These are phyloP conservation scores for Ruditapes philippinarum DNA, from an alignment of 1,140 invertebrate genomes.

Conservation along the genomic window DNA sequence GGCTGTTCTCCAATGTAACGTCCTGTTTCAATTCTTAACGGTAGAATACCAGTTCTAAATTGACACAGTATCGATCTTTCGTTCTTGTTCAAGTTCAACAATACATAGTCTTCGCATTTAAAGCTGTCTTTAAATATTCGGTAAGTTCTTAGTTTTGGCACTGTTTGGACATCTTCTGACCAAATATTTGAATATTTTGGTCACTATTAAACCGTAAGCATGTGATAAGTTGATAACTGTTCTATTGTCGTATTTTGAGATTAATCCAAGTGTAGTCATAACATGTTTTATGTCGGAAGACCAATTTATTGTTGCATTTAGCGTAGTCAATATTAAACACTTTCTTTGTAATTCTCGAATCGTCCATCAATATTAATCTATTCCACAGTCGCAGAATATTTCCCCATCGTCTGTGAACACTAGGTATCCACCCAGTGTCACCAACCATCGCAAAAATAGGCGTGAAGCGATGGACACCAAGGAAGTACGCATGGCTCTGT, in stretches of 20 bases:
- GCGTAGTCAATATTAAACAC: slow-evolving; percentile 27
- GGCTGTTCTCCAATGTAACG: not conserved
- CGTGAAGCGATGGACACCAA: slow-evolving; percentile 63
- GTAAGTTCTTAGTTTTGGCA: not conserved
- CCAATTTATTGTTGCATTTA: slow-evolving; percentile 30
- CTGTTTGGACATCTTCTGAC: not conserved
- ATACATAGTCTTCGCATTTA: not conserved
- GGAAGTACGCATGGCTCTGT: slow-evolving; percentile 60
- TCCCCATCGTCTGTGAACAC: slow-evolving; percentile 33
- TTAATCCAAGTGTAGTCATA: not conserved
- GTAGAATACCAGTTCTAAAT: not conserved
- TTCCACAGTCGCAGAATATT: slow-evolving; percentile 60
- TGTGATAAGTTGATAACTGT: not conserved
- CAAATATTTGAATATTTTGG: not conserved
- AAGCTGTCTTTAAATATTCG: not conserved
- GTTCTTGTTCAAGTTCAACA: not conserved
- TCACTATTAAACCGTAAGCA: not conserved
- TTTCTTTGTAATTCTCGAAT: slow-evolving; percentile 16
- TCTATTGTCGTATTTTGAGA: not conserved
- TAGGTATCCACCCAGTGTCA: slow-evolving; percentile 55
- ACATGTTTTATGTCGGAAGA: slow-evolving; percentile 49
- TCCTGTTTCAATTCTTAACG: not conserved
- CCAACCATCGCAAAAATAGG: slow-evolving; percentile 57
- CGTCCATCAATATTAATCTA: slow-evolving; percentile 32
- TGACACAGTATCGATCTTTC: not conserved